Evolutionary conservation across 1,140 invertebrate genomes (phyloP), one percentile per base, ranked within the genome.

Genomic region (Anastatus disparis): DNA sequence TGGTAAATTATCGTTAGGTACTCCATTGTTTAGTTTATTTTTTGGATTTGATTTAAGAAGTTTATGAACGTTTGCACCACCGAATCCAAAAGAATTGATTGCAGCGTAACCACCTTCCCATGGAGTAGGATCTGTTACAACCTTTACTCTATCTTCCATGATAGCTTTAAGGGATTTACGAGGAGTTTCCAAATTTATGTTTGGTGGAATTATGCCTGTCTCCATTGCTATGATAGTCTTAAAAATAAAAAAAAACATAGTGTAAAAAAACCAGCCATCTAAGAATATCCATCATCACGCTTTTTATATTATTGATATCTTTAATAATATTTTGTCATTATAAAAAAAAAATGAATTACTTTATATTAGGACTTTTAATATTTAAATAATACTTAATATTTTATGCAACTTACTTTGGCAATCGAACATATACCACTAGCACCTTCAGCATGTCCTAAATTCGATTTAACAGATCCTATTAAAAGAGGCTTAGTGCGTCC

Each of bases 391-490:
- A n/a, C n/a, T n/a, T n/a, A n/a, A n/a, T n/a, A n/a, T n/a, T n/a
- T n/a, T n/a, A n/a, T n/a, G n/a, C n/a, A 55, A 20, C 40, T 82
- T 74, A 94, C 91, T 85, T 97, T 97, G 6, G 91, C 90, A 48
- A 97, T 78, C 2, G 93, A 92, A 80, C 93, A 94, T 1, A 94
- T 83, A 69, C 95, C 95, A 17, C 94, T 95, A 2, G 93, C 92
- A 15, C 94, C 91, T 84, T 98, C 96, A 3, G 93, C 89, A 82
- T 98, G 96, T 0, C 96, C 96, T 79, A 96, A 89, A 83, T 97
- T 97, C 0, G 95, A 95, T 81, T 98, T 98, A 1, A 95, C 89
- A 0, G 95, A 94, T 3, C 95, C 95, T 76, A 97, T 92, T 38
- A 89, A 80, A 0, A 98, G 84, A 0, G 95, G 93, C 8, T 83